Percentiles rank a stretch among this genome's conserved stretches.
phyloP scores from a whole-genome alignment of 2,797 vertebrate genomes.

The Linurgus olivaceus region DNA sequence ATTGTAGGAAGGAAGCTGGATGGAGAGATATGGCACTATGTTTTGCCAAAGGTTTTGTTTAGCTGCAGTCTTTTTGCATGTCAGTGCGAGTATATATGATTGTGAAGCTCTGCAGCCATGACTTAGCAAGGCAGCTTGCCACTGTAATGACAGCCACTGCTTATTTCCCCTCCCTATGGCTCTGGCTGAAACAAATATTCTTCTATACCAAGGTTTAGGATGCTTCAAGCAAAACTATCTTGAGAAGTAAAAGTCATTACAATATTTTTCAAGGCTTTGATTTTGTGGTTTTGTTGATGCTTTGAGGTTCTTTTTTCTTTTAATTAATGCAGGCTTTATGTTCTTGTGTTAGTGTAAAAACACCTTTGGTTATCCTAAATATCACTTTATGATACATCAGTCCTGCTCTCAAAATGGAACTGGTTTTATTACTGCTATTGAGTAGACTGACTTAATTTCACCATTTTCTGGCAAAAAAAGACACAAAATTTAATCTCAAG shows the following conservation, averaged over 20 bases:
- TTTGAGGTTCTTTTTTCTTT: not conserved
- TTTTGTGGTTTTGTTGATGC: not conserved
- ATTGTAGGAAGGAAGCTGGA: not conserved
- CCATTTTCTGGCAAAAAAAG: conserved; percentile 1
- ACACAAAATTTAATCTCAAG: not conserved
- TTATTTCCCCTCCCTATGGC: not conserved
- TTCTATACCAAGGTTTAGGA: not conserved
- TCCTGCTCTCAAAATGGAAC: not conserved
- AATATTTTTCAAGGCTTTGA: not conserved
- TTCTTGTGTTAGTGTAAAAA: not conserved
- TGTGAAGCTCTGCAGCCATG: not conserved
- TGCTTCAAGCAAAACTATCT: not conserved
- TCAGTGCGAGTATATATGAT: not conserved
- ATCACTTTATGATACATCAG: not conserved
- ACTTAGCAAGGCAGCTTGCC: conserved; percentile 34
- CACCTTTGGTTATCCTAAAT: not conserved
- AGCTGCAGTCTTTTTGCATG: conserved; percentile 1
- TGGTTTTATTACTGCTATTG: conserved; percentile 11
- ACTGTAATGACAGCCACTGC: not conserved
- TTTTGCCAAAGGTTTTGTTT: conserved; percentile 15
- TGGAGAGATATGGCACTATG: not conserved
- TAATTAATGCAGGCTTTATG: not conserved
- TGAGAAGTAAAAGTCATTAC: not conserved
- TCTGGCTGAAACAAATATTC: not conserved
- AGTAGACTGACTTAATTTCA: not conserved